Base-by-base conservation (phyloP, 2,888 invertebrate genomes). In the Lottia gigantea region DNA sequence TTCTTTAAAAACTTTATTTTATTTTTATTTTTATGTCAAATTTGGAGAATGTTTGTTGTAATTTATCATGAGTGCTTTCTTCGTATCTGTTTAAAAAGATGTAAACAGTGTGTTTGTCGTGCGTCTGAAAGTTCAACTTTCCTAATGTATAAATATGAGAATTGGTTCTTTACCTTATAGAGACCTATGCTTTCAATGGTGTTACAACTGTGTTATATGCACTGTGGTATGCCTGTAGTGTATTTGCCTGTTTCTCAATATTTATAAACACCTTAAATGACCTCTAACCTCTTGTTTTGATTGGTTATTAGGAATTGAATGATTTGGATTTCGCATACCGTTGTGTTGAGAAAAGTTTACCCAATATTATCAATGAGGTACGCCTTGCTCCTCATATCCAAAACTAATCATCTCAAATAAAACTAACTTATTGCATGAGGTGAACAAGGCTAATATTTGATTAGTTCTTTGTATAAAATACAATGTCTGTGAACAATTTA, bases 271-370 rank as follows among this genome's bases (percentile, higher is more conserved):
- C 40, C 11, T 40, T 40, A 40, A 40, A 40, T 40, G 40, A 40
- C 40, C 8, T 40, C 40, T 40, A 64, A 64, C 14, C 46, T 15
- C 31, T 65, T 90, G 74, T 55, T 55, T 55, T 55, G 55, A 55
- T 55, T 55, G 55, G 55, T 55, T 55, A 55, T 55, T 55, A 94
- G 71, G 90, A 91, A 69, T 91, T 91, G 74, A 93, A 92, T 84
- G 93, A 94, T 83, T 90, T 91, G 85, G 87, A 89, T 82, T 92
- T 92, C 90, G 92, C 92, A 89, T 92, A 91, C 90, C 90, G 91
- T 89, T 92, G 92, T 91, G 92, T 93, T 85, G 92, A 92, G 90
- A 92, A 92, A 88, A 91, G 92, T 84, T 91, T 93, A 87, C 91
- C 92, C 77, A 87, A 89, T 86, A 92, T 93, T 88, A 89, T 92